Conservation (phyloP, 1,140 invertebrate species). For the Bilobella aurantiaca region DNA sequence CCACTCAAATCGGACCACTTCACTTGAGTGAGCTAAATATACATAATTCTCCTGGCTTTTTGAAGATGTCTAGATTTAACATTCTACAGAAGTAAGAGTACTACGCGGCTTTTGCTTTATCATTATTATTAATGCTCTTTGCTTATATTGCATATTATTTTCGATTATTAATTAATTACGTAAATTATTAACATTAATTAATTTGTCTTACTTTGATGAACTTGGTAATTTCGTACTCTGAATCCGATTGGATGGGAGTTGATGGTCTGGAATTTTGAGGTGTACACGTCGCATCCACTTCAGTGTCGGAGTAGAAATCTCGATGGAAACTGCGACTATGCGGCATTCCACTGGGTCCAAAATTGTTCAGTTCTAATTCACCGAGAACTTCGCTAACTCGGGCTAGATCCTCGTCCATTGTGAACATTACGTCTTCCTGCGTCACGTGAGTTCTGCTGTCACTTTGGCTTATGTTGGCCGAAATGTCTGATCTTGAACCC, state of each 20-base stretch:
- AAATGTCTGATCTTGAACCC: slow-evolving; percentile 32
- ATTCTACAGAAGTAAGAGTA: no score
- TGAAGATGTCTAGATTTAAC: no score
- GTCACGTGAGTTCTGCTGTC: not conserved
- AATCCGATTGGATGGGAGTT: slow-evolving; percentile 82
- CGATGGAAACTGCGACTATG: slow-evolving; percentile 33
- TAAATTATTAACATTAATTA: no score
- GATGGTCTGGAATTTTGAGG: slow-evolving; percentile 57
- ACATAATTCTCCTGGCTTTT: no score
- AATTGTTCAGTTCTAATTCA: slow-evolving; percentile 1
- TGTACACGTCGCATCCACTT: slow-evolving; percentile 40
- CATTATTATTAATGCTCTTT: no score
- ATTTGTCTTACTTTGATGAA: slow-evolving; percentile 22
- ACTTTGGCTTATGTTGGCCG: slow-evolving; percentile 13
- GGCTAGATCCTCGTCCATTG: slow-evolving; percentile 34
- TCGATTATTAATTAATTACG: no score
- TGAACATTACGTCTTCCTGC: slow-evolving; percentile 29
- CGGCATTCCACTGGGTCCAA: not conserved
- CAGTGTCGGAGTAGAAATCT: slow-evolving; percentile 34
- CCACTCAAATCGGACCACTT: no score
- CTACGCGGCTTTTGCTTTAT: no score
- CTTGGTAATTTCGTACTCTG: slow-evolving; percentile 68
- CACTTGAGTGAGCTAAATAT: no score
- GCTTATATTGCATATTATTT: no score
- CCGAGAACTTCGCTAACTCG: slow-evolving; percentile 3